Evolutionary conservation across 35 echinoderm and acorn worm genomes (phyloP).

Genomic region (Lytechinus variegatus): DNA sequence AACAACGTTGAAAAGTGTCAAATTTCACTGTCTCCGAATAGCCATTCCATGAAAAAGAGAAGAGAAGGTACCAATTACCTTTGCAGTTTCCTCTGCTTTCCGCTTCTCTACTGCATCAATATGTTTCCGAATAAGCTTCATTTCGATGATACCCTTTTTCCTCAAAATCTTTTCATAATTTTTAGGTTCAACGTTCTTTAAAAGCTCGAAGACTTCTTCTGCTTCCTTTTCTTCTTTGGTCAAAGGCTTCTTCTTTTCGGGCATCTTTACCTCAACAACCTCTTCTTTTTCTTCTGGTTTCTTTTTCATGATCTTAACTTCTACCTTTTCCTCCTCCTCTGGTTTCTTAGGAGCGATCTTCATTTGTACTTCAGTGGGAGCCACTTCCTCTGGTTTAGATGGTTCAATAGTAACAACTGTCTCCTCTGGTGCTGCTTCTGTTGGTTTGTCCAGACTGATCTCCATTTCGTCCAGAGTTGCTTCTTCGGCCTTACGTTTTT

Average conservation of each 20-base stretch:
- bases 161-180: constrained; percentile 72
- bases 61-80: constrained; percentile 12
- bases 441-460: background rate
- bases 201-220: constrained; percentile 73
- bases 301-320: background rate
- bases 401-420: constrained; percentile 2
- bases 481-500: constrained; percentile 60
- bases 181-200: constrained; percentile 68
- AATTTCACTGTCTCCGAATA: too few relatives aligned
- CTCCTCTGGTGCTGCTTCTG: constrained; percentile 46
- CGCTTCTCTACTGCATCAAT: constrained; percentile 60
- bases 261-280: constrained; percentile 27
- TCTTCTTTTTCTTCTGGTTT: background rate
- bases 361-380: background rate
- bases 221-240: constrained; percentile 65
- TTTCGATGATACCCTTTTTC: constrained; percentile 59
- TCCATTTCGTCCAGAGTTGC: constrained; percentile 25
- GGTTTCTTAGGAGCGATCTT: constrained; percentile 34
- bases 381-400: constrained; percentile 17
- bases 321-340: background rate
- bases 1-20: too few relatives aligned
- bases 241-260: constrained; percentile 7
- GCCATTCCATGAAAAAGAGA: background rate
- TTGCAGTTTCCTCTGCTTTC: constrained; percentile 54
- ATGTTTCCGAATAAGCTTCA: constrained; percentile 66